Base-by-base conservation (phyloP, 2,113 vertebrate species). In the Steatornis caripensis region DNA sequence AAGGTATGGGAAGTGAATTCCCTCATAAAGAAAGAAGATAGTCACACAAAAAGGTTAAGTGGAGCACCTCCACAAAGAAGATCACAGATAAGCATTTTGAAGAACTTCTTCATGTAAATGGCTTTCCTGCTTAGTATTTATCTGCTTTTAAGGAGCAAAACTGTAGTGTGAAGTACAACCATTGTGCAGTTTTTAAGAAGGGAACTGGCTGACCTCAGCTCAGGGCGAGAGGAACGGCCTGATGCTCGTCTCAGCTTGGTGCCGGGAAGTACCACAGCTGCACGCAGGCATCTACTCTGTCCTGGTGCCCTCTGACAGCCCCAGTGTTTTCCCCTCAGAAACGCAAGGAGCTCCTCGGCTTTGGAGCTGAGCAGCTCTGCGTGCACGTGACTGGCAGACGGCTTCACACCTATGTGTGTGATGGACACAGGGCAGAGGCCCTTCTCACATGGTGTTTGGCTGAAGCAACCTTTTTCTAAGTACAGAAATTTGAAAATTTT, bases 261-360 rank as follows among this genome's bases (percentile, higher is more conserved):
- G 34, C 43, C 2, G 1, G 48, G n/a, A 86, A n/a, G 45, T 16
- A 13, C 15, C 8, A 3, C 48, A 72, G 62, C 41, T 16, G 1
- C 34, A 60, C 3, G 2, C 15, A 32, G 27, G 15, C 1, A 0
- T 23, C 54, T 21, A 0, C 32, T 37, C 66, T 6, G 1, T 4
- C 55, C 74, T 49, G 34, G 27, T 2, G 3, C 23, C 29, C 46
- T 46, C 48, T 29, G 26, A 27, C 22, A 71, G 39, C 26, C 22
- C 29, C 1, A 4, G 0, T 4, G 41, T 9, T 48, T 79, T 74
- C 16, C 16, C 22, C 32, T 77, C 39, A 2, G 5, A 77, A 53
- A 34, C 11, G 36, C 30, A 37, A 36, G 39, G 12, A 65, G 30
- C 27, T 81, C 29, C 34, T 55, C 5, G 5, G 37, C 22, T 65